Evolutionary conservation across 2,797 vertebrate species (phyloP), one percentile per base, ranked within the genome.

Genomic region (Molossus alvarezi): DNA sequence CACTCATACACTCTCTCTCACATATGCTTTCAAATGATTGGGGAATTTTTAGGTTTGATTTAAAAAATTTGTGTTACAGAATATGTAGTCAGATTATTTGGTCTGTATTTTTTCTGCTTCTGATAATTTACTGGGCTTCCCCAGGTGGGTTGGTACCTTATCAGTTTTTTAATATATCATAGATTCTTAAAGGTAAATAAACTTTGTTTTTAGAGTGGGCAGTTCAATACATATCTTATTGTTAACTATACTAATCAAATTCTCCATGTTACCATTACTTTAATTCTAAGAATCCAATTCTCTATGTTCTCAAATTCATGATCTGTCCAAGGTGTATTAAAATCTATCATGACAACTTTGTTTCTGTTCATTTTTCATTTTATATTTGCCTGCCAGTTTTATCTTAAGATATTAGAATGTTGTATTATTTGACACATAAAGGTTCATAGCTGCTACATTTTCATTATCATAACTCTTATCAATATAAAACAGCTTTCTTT

Each of bases 241-340:
- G 72, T 83, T 81, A 88, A 72, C 60, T 88, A 62, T 58, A 71
- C 17, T 96, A 51, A 72, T 69, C 41, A 60, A 92, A 69, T 82
- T 93, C 13, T 82, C n/a, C 17, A 48, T 67, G 45, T 96, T 92
- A 45, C n/a, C 14, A 6, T 90, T 95, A 85, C 86, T 91, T 91
- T 95, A 90, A 72, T 95, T 88, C 15, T 73, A 64, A 73, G 73
- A 65, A 55, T 64, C 17, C 4, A 75, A 2, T 77, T 82, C n/a
- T 94, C n/a, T 14, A 3, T 45, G 33, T 90, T 75, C 21, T 92
- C 76, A 73, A 67, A 88, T 85, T 94, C 77, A 57, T 94, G 21
- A 73, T 94, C 33, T 91, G 17, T 69, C n/a, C 58, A 91, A 77
- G 20, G 29, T n/a, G 0, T 71, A 25, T 94, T 95, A 94, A 89